Conservation (phyloP, 2,888 invertebrate genomes). For the Nebria brevicollis region DNA sequence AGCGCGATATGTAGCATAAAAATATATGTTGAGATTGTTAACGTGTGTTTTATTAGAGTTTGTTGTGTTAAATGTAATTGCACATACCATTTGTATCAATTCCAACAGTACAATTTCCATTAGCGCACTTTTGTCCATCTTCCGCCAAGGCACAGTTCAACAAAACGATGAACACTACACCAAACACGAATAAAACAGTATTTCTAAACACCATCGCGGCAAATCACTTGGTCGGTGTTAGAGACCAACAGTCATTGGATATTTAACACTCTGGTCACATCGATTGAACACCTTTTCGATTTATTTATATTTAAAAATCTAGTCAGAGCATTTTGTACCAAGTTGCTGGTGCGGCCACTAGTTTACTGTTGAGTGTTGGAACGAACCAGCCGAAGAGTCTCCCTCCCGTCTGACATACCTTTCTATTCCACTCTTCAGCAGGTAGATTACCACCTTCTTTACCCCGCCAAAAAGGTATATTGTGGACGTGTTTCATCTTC, state of each 20-base stretch:
- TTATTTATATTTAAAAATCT: background rate
- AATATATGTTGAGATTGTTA: background rate
- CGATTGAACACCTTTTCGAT: background rate
- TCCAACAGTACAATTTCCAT: slow-evolving; percentile 41
- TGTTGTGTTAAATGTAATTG: background rate
- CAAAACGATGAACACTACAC: slow-evolving; percentile 48
- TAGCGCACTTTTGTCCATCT: slow-evolving; percentile 24
- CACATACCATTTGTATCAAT: slow-evolving; percentile 29
- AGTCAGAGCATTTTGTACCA: background rate
- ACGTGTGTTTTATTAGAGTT: background rate
- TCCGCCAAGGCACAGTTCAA: slow-evolving; percentile 50
- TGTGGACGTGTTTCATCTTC: background rate
- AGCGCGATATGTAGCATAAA: too few species aligned
- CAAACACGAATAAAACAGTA: background rate
- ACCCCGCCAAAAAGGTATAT: background rate
- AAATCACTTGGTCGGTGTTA: background rate
- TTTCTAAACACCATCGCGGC: background rate
- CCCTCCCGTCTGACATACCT: slow-evolving; percentile 18
- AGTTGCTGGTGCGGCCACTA: slow-evolving; percentile 7
- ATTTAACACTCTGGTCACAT: slow-evolving; percentile 2
- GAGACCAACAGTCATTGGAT: background rate
- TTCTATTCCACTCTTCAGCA: slow-evolving; percentile 20
- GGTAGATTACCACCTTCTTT: slow-evolving; percentile 4
- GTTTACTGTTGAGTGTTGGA: slow-evolving; percentile 4
- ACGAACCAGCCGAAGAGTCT: slow-evolving; percentile 3